Conservation (phyloP, 2,113 vertebrate species). For the Dromiciops gliroides region DNA sequence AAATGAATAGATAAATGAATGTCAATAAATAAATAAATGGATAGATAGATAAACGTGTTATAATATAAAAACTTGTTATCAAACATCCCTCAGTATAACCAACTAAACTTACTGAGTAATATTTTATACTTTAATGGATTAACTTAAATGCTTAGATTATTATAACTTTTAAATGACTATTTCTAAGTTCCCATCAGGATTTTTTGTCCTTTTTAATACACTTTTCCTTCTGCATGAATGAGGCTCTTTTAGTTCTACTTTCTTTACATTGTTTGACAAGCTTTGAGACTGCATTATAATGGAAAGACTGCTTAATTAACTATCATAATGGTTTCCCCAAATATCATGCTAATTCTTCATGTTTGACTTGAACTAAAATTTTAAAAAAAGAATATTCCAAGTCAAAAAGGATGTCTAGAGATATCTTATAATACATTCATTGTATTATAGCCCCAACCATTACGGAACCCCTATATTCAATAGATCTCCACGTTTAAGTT, state of each 20-base stretch:
- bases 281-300: background rate
- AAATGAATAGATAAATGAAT: no score
- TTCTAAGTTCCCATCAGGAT: background rate
- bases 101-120: background rate
- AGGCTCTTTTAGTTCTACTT: background rate
- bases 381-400: background rate
- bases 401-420: constrained; percentile 20
- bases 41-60: background rate
- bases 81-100: background rate
- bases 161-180: background rate
- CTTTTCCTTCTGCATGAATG: background rate
- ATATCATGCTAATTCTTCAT: background rate
- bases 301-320: background rate
- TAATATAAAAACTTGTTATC: background rate
- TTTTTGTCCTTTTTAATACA: background rate
- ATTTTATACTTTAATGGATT: background rate
- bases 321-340: background rate
- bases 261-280: background rate
- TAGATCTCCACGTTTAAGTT: background rate
- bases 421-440: constrained; percentile 4
- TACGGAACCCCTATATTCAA: background rate
- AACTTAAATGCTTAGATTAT: background rate
- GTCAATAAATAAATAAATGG: background rate
- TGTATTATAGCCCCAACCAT: background rate
- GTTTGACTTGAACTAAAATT: background rate